Conservation (phyloP, 1,140 invertebrate genomes). For the Chionoecetes opilio region DNA sequence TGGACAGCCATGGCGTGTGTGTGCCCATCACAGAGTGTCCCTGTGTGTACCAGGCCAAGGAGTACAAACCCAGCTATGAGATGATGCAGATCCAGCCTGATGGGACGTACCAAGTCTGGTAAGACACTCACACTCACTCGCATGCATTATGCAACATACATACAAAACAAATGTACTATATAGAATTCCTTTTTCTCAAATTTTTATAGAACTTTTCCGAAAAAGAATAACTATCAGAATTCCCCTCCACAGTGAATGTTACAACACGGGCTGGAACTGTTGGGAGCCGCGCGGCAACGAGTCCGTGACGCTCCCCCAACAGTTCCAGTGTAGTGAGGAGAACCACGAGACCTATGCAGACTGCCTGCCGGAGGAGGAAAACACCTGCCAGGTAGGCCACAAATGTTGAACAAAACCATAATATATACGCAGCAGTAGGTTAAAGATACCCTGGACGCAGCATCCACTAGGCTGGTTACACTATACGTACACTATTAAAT, state of each 20-base stretch:
- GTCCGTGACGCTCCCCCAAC: slow-evolving; percentile 85
- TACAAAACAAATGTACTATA: background rate
- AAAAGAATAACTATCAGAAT: background rate
- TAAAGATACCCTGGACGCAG: too few relatives aligned
- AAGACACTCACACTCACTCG: slow-evolving; percentile 38
- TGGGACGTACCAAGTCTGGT: slow-evolving; percentile 71
- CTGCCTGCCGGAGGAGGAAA: slow-evolving; percentile 89
- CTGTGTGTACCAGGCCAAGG: slow-evolving; percentile 88
- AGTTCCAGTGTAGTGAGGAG: slow-evolving; percentile 86
- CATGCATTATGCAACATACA: background rate
- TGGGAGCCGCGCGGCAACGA: slow-evolving; percentile 82
- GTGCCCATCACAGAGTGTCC: slow-evolving; percentile 90
- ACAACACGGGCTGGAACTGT: slow-evolving; percentile 90
- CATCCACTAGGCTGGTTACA: too few relatives aligned
- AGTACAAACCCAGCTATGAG: slow-evolving; percentile 90
- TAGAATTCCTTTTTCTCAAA: background rate
- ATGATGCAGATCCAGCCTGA: slow-evolving; percentile 77
- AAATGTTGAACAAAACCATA: too few relatives aligned
- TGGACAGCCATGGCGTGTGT: slow-evolving; percentile 89
- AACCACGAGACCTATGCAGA: slow-evolving; percentile 89
- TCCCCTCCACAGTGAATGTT: slow-evolving; percentile 87
- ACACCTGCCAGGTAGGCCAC: slow-evolving; percentile 89
- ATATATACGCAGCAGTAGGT: too few relatives aligned
- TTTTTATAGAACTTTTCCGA: background rate
- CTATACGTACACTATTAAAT: too few relatives aligned